Conservation (phyloP, 2,888 invertebrate species). For the Sepioteuthis lessoniana region DNA sequence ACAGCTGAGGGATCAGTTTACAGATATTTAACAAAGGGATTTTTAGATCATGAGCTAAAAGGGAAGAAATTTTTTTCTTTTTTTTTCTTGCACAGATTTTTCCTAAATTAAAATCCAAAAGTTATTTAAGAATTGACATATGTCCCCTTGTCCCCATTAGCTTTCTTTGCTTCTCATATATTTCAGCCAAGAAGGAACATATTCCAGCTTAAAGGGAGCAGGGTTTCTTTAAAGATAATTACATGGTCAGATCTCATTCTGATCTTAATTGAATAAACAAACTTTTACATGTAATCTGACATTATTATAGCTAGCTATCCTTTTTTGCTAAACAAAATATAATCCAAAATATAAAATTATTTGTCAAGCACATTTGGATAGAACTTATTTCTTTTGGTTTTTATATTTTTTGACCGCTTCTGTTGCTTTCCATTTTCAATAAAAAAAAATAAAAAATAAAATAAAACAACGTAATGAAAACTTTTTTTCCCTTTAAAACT, state of each 20-base stretch:
- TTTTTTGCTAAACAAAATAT: not conserved
- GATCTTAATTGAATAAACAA: not conserved
- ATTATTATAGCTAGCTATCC: slow-evolving; percentile 17
- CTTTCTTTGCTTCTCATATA: not conserved
- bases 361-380: not conserved
- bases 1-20: not conserved
- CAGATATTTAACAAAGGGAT: not conserved
- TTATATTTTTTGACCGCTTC: no score
- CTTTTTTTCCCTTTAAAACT: not conserved
- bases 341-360: not conserved
- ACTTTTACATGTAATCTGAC: not conserved
- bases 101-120: not conserved
- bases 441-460: not conserved
- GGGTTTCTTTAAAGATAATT: not conserved
- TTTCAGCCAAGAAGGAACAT: not conserved
- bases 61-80: no score
- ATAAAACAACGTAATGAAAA: not conserved
- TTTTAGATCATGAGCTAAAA: not conserved
- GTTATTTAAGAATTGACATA: not conserved
- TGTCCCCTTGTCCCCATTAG: not conserved
- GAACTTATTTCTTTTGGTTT: no score
- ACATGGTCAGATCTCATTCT: not conserved
- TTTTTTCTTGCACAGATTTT: not conserved
- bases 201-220: not conserved
- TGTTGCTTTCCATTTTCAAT: no score